Conservation (phyloP, 2,113 vertebrate species). For the Mesembrinibis cayennensis region DNA sequence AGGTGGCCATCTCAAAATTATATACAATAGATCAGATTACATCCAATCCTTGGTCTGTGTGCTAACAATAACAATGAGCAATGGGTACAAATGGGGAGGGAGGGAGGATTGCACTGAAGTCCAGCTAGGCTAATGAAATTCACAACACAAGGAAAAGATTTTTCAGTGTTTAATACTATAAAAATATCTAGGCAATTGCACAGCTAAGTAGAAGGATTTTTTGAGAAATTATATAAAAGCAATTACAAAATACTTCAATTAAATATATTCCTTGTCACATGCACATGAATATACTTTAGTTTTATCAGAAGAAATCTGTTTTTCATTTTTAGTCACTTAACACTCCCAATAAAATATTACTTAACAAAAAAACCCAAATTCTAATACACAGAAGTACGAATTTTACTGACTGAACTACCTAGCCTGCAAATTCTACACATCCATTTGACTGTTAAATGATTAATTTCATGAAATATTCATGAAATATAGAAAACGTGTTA, state of each 20-base stretch:
- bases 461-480: neutral
- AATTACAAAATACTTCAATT: neutral
- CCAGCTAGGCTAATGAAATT: neutral
- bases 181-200: neutral
- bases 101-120: neutral
- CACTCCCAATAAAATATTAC: neutral
- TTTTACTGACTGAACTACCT: neutral
- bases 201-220: neutral
- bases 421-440: neutral
- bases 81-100: neutral
- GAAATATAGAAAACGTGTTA: neutral
- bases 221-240: neutral
- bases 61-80: neutral
- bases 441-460: neutral
- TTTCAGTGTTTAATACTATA: neutral
- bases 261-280: neutral
- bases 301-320: neutral
- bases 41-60: neutral
- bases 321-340: neutral
- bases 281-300: neutral
- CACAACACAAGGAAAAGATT: too few relatives aligned
- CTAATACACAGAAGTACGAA: neutral
- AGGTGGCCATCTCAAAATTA: neutral
- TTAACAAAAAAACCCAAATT: neutral
- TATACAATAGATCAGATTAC: neutral